A percentile compares a stretch with the other conserved stretches of the same genome.
These are phyloP conservation scores for Macrotrachela quadricornifera DNA, from an alignment of 1,140 invertebrate species.

Conservation along the genomic window DNA sequence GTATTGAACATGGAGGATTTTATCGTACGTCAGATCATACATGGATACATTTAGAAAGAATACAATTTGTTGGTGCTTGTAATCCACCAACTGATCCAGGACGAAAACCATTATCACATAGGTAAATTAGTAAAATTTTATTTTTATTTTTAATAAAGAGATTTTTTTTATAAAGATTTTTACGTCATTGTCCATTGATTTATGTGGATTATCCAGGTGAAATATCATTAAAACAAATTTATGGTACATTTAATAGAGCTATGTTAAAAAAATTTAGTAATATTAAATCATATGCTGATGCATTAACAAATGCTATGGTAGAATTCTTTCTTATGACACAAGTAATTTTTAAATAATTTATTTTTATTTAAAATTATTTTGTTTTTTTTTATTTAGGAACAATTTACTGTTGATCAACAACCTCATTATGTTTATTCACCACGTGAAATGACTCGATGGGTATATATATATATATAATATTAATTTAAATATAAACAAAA, in stretches of 20 bases:
- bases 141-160: too few species aligned
- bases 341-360: slow-evolving; percentile 13
- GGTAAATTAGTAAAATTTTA: slow-evolving; percentile 24
- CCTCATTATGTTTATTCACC: slow-evolving; percentile 98
- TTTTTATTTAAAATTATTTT: too few species aligned
- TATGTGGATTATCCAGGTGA: slow-evolving; percentile 98
- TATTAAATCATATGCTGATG: slow-evolving; percentile 71
- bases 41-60: slow-evolving; percentile 84
- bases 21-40: slow-evolving; percentile 76
- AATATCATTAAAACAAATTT: slow-evolving; percentile 72
- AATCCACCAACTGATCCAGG: slow-evolving; percentile 98
- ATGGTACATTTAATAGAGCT: slow-evolving; percentile 86
- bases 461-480: too few species aligned
- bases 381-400: slow-evolving; percentile 37
- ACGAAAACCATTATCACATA: slow-evolving; percentile 83
- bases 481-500: too few species aligned
- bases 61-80: slow-evolving; percentile 97
- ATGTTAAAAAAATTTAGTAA: slow-evolving; percentile 78
- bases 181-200: slow-evolving; percentile 85
- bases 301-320: slow-evolving; percentile 92
- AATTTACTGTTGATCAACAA: slow-evolving; percentile 98
- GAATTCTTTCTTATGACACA: slow-evolving; percentile 90
- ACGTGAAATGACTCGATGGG: slow-evolving; percentile 97
- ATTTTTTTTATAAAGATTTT: slow-evolving; percentile 25
- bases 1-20: slow-evolving; percentile 69